These are phyloP conservation scores for Buceros bicornis DNA, from an alignment of 2,797 vertebrate species.

Conservation along the genomic window DNA sequence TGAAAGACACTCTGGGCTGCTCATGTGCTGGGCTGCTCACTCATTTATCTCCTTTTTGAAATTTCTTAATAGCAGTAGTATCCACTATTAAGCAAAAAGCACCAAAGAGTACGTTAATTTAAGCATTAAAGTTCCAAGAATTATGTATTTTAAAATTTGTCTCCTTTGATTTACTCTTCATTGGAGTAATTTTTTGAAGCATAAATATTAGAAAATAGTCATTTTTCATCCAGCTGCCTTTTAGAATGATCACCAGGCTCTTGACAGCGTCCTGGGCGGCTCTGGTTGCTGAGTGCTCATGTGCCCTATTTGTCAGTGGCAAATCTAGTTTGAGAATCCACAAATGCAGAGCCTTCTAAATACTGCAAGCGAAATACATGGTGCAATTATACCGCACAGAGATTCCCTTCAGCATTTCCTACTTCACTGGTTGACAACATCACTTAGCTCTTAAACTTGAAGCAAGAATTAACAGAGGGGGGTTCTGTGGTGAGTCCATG, in stretches of 20 bases:
- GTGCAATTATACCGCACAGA: rapidly evolving
- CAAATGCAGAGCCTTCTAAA: neutral
- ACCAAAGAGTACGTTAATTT: neutral
- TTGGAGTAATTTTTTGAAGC: neutral
- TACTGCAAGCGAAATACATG: neutral
- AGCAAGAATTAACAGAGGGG: no score
- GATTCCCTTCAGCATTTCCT: neutral
- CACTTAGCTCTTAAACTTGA: neutral
- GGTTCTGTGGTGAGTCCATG: neutral
- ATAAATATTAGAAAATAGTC: neutral
- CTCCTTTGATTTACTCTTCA: neutral
- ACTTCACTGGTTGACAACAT: neutral
- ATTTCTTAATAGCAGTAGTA: neutral
- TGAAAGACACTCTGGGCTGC: neutral
- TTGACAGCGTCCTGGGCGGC: neutral
- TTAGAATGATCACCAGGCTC: neutral
- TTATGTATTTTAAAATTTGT: neutral
- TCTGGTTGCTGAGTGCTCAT: neutral
- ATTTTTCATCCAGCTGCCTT: neutral
- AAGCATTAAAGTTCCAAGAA: neutral
- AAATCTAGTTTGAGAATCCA: neutral
- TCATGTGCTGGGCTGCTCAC: neutral
- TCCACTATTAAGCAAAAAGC: neutral
- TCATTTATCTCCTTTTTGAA: neutral
- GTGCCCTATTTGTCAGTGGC: neutral